Evolutionary conservation across 2,113 vertebrate genomes (phyloP), one percentile per base, ranked within the genome.

Genomic region (Nerophis lumbriciformis): DNA sequence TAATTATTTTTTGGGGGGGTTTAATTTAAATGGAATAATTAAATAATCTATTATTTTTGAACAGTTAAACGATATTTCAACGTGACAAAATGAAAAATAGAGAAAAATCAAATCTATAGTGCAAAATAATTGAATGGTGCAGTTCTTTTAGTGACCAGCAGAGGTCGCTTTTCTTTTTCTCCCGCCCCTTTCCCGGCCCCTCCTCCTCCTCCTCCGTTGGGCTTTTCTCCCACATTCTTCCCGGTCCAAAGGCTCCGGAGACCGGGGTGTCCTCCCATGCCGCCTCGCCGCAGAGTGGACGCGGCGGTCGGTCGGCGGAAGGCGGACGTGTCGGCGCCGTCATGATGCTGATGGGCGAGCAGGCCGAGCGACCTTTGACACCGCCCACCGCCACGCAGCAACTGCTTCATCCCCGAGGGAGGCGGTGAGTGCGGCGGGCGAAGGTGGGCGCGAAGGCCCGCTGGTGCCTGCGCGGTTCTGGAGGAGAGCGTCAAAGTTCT

Each of bases 321-420:
- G 38, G 39, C 3, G 63, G 65, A 61, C 45, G 39, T 10, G 39
- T 42, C 39, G 42, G 2, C 36, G 16, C 63, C 69, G 53, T 2
- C n/a, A 84, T 81, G 84, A 86, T 79, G 1, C 69, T 79, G 76
- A 85, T 86, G 83, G 73, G 49, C 73, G 88, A 90, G 59, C 79
- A 57, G 68, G 65, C 80, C 66, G 87, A 86, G 61, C 11, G 73
- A 69, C 66, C 75, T 21, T 44, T 63, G 57, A 82, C 77, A 63
- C 79, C 85, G 68, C 15, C 77, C 57, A 68, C 72, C 44, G 14
- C 74, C 2, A 69, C 82, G 36, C 86, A 88, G 19, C 74, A 10
- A 44, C 42, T 12, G 10, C 42, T 45, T 11, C 42, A 55, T 10
- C 72, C 75, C 55, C 75, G 82, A 1, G 84, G 81, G 73, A 78